Percentiles rank a stretch among this genome's conserved stretches.
Evolutionary conservation across 1,140 invertebrate genomes (phyloP).

Genomic region (Bradynema listronoti): DNA sequence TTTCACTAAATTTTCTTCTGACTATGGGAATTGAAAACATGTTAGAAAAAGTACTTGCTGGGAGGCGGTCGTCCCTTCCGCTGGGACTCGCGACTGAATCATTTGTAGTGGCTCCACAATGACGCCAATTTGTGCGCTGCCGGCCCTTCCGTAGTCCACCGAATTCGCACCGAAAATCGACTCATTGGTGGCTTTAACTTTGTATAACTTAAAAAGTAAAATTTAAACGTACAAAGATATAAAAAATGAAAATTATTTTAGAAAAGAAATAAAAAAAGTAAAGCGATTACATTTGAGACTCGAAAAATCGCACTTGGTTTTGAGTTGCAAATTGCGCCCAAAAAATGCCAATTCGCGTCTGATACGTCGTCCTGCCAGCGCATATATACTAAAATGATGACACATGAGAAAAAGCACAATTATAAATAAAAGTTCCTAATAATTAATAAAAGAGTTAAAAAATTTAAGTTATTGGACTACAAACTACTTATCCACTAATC

Average conservation of each 20-base stretch:
- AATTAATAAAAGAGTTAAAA: too few species aligned
- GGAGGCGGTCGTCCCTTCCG: conserved; percentile 26
- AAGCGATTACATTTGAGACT: conserved; percentile 36
- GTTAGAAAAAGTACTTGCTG: conserved; percentile 25
- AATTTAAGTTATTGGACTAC: conserved; percentile 4
- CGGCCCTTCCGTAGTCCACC: background rate
- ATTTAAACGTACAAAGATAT: background rate
- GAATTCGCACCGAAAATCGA: background rate
- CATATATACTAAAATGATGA: conserved; percentile 25
- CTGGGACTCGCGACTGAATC: conserved; percentile 14
- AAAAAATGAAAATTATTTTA: background rate
- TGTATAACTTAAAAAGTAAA: background rate
- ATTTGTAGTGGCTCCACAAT: conserved; percentile 30
- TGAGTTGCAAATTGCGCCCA: conserved; percentile 31
- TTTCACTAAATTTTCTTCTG: too few species aligned
- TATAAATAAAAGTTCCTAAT: too few species aligned
- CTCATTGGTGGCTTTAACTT: too few species aligned
- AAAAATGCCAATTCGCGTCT: conserved; percentile 21
- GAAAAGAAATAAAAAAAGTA: too few species aligned
- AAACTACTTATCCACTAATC: conserved; percentile 7
- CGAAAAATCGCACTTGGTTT: conserved; percentile 39
- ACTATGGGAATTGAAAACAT: too few species aligned
- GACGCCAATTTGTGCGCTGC: conserved; percentile 23
- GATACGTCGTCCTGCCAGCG: conserved; percentile 7
- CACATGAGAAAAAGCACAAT: too few species aligned